phyloP scores from a whole-genome alignment of 2,888 invertebrate genomes.

The Lithophane ornitopus region DNA sequence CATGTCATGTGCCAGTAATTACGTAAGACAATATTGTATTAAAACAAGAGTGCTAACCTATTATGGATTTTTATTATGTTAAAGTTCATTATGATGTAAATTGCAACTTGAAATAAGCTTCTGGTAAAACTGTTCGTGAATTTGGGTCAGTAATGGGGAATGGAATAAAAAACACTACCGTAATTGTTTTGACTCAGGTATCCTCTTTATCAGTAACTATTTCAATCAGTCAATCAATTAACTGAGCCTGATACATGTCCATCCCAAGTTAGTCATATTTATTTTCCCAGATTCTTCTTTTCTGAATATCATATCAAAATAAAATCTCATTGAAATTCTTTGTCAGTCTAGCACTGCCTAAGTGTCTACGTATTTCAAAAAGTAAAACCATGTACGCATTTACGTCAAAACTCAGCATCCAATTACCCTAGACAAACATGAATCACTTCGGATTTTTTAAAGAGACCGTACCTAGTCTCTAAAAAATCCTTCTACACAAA shows the following conservation, averaged over 20 bases:
- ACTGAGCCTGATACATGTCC: not conserved
- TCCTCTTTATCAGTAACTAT: conserved; percentile 5
- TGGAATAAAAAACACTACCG: not conserved
- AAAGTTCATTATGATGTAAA: conserved; percentile 33
- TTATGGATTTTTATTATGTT: conserved; percentile 47
- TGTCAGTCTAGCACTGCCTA: not conserved
- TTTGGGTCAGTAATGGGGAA: not conserved
- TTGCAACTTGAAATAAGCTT: conserved; percentile 1
- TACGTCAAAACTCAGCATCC: conserved; percentile 28
- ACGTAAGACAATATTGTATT: conserved; percentile 62
- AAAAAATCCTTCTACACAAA: conserved; percentile 43
- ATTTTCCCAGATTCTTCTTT: not conserved
- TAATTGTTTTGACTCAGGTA: conserved; percentile 1
- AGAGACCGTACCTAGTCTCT: not conserved
- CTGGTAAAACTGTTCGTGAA: not conserved
- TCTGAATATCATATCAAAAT: not conserved
- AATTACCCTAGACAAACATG: conserved; percentile 45
- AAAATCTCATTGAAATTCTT: not conserved
- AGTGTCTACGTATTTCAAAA: not conserved
- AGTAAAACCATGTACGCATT: conserved; percentile 28
- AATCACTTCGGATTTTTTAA: conserved; percentile 10
- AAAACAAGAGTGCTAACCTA: conserved; percentile 42
- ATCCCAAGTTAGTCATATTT: not conserved
- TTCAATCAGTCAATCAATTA: conserved; percentile 22
- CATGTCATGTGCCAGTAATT: conserved; percentile 71